phyloP scores from a whole-genome alignment of 2,888 invertebrate genomes.

The Mythimna pallens region DNA sequence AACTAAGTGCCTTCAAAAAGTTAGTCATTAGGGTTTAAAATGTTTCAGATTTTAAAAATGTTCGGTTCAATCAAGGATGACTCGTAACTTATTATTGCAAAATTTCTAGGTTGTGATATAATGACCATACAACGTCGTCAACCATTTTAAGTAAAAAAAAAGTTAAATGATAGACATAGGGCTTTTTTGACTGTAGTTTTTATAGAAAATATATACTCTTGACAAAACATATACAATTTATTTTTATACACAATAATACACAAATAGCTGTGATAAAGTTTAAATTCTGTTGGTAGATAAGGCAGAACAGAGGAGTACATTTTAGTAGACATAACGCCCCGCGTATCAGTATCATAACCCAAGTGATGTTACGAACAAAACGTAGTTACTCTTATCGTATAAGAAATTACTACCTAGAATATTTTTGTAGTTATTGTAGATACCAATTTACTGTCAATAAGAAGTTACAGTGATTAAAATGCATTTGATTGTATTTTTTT shows the following conservation, averaged over 20 bases:
- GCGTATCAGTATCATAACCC: slow-evolving; percentile 65
- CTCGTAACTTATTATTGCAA: slow-evolving; percentile 73
- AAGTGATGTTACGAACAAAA: slow-evolving; percentile 76
- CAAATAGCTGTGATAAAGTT: slow-evolving; percentile 66
- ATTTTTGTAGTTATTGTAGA: slow-evolving; percentile 81
- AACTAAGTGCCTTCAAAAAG: slow-evolving; percentile 89
- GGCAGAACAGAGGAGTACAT: slow-evolving; percentile 43
- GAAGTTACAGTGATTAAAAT: slow-evolving; percentile 87
- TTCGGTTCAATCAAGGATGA: slow-evolving; percentile 70
- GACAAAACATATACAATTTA: slow-evolving; percentile 61
- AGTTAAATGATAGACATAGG: slow-evolving; percentile 41
- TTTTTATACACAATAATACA: slow-evolving; percentile 65
- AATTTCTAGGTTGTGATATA: slow-evolving; percentile 84
- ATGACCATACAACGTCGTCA: slow-evolving; percentile 56
- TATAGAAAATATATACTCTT: slow-evolving; percentile 55
- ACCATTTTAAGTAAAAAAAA: slow-evolving; percentile 40
- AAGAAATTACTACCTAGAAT: slow-evolving; percentile 81
- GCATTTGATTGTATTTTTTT: slow-evolving; percentile 90
- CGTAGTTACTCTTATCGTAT: slow-evolving; percentile 69
- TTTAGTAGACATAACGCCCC: slow-evolving; percentile 37
- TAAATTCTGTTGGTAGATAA: slow-evolving; percentile 44
- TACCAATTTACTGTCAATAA: slow-evolving; percentile 78
- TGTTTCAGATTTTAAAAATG: slow-evolving; percentile 74
- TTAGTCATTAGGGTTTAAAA: slow-evolving; percentile 90
- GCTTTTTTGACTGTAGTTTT: slow-evolving; percentile 42